Base-by-base conservation (phyloP, 2,797 vertebrate genomes). In the Poeciliopsis paucimaculata region DNA sequence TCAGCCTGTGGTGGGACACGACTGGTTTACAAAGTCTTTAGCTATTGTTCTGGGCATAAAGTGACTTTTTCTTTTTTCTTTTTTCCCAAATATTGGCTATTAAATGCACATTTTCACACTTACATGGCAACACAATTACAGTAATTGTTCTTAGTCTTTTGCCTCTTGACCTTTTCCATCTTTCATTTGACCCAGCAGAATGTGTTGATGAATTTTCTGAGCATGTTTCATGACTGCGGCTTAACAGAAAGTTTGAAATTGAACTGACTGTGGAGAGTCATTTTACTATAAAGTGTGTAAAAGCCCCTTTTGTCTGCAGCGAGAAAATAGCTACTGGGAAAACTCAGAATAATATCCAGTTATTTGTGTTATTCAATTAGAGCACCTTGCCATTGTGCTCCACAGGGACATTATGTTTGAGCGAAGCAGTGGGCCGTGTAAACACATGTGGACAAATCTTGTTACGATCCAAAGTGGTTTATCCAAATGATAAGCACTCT, bases 301-400 rank as follows among this genome's bases (percentile, higher is more conserved):
- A 66, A 39, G 20, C 8, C 36, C 11, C 11, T 41, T 68, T 68
- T 57, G 26, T 13, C 7, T 43, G 13, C 39, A 39, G 43, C 1
- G 11, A 28, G 62, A 31, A 45, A 66, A 49, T 12, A 66, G 20
- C 23, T 49, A 23, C 28, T 13, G 57, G 75, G 43, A 66, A 57
- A 76, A 76, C 46, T 16, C 60, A 49, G 57, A 53, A 51, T 39
- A 51, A 36, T 26, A 34, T 6, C 7, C 55, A 15, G n/a, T 62
- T 62, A 31, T 41, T 41, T 20, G 36, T 68, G 36, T 68, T 49
- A 41, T 70, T 77, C 36, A 70, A 49, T 53, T 77, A 68, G 16
- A 70, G 45, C 31, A 23, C 8, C 46, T 76, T 47, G 53, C 31
- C 20, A 9, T 66, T 26, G 12, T n/a, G 34, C 2, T 49, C 60